A percentile compares a stretch with the other conserved stretches of the same genome.
Evolutionary conservation across 2,113 vertebrate genomes (phyloP).

Genomic region (Atherinomorus stipes): DNA sequence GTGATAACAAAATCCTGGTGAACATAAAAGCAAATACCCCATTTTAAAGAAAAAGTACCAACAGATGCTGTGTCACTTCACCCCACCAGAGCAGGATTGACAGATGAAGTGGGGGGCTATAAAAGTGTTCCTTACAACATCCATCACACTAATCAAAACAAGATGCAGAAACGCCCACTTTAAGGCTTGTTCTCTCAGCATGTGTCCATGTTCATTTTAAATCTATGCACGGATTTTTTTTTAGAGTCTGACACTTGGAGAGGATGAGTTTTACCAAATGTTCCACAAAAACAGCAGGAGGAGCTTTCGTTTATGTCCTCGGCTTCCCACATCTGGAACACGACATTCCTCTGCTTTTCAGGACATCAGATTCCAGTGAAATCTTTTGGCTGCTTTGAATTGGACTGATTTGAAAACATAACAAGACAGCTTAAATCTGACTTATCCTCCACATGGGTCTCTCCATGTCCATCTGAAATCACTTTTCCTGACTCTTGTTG

Average conservation of each 20-base stretch:
- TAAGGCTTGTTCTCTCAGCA: conserved; percentile 5
- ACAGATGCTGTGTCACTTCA: conserved; percentile 5
- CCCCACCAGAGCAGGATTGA: neutral
- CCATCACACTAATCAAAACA: conserved; percentile 31
- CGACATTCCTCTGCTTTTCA: conserved; percentile 13
- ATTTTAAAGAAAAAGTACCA: neutral
- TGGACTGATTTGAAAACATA: neutral
- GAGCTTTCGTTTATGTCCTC: conserved; percentile 23
- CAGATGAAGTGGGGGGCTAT: neutral
- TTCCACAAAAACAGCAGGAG: conserved; percentile 9
- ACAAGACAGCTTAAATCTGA: neutral
- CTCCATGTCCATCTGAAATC: neutral
- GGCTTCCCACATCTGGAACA: neutral
- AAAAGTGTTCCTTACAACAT: conserved; percentile 10
- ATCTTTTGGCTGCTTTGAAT: conserved; percentile 11
- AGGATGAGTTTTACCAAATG: neutral
- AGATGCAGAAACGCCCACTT: conserved; percentile 23
- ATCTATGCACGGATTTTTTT: neutral
- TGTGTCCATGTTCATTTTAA: conserved; percentile 1
- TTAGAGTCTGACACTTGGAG: conserved; percentile 1
- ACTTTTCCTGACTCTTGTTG: neutral
- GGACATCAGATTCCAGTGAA: conserved; percentile 1
- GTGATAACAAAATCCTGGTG: neutral
- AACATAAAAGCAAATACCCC: neutral
- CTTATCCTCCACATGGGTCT: neutral